These are phyloP conservation scores for Ostrea edulis DNA, from an alignment of 1,140 invertebrate species.

Conservation along the genomic window DNA sequence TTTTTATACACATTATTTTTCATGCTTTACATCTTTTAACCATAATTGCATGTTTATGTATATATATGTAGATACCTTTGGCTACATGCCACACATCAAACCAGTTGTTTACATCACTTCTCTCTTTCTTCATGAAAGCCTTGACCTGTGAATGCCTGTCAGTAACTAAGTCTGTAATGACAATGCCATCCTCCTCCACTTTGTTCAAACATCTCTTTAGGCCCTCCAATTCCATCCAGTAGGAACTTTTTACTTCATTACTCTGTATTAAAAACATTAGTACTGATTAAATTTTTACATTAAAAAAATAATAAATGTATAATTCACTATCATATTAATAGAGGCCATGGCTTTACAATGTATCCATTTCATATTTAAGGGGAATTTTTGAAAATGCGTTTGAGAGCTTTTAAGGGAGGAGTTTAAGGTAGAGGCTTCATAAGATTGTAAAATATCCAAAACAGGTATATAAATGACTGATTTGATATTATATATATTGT, in stretches of 20 bases:
- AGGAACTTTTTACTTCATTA: slow-evolving; percentile 16
- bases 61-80: background rate
- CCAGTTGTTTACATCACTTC: background rate
- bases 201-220: background rate
- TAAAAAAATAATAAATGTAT: background rate
- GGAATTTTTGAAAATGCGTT: background rate
- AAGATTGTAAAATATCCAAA: too few species aligned
- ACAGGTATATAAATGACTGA: too few species aligned
- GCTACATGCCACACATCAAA: slow-evolving; percentile 32
- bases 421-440: too few species aligned
- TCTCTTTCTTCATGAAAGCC: too few species aligned
- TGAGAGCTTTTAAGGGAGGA: background rate
- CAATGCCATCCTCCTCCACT: background rate
- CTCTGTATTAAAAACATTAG: background rate
- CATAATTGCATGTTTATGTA: background rate
- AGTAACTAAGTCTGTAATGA: background rate
- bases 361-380: too few species aligned
- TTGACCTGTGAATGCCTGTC: background rate
- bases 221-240: slow-evolving; percentile 28
- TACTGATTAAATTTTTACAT: background rate
- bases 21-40: too few species aligned
- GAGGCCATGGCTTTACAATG: background rate
- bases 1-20: too few species aligned
- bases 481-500: too few species aligned
- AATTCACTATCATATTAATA: background rate